Evolutionary conservation across 2,113 vertebrate genomes (phyloP), one percentile per base, ranked within the genome.

Genomic region (Lonchura striata): DNA sequence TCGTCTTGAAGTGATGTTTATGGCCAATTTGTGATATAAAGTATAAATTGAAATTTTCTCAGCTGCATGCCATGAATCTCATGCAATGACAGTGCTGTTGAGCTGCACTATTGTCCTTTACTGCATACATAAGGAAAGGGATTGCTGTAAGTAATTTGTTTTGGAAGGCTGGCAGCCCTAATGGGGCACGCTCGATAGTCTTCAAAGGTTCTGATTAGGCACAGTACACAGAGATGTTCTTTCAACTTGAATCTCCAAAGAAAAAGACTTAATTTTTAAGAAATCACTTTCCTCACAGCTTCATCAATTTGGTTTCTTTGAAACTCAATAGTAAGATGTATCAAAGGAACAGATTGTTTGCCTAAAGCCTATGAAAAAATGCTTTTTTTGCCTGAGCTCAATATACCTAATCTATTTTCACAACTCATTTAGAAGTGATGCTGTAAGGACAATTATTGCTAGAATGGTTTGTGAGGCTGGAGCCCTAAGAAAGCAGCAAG

Each of bases 11-110:
- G 93, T 96, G 92, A 94, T 92, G 91, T 97, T 97, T 94, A 79
- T 95, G 88, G 94, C 85, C 92, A 92, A 78, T 96, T 96, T 95
- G 94, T 93, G 95, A 93, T 96, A 92, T 63, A 91, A 92, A 96
- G 69, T 86, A 86, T 94, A 96, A 96, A 97, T 28, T 95, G 92
- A 96, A 95, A 85, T 97, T 97, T 97, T 65, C 95, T 97, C 96
- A 98, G 97, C 97, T 98, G 97, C 54, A 80, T 41, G 35, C 91
- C 88, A 98, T 98, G 98, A 98, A 98, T 98, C 98, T 98, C 90
- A 25, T 42, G 28, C 76, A 89, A 59, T 72, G 81, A 81, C 78
- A 78, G 76, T 44, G 63, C 76, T 90, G 63, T 93, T 1, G 8
- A 94, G 88, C 88, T 90, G 82, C 21, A 35, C 90, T 97, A 71